phyloP scores from a whole-genome alignment of 2,888 invertebrate genomes.

The Eupithecia abbreviata region DNA sequence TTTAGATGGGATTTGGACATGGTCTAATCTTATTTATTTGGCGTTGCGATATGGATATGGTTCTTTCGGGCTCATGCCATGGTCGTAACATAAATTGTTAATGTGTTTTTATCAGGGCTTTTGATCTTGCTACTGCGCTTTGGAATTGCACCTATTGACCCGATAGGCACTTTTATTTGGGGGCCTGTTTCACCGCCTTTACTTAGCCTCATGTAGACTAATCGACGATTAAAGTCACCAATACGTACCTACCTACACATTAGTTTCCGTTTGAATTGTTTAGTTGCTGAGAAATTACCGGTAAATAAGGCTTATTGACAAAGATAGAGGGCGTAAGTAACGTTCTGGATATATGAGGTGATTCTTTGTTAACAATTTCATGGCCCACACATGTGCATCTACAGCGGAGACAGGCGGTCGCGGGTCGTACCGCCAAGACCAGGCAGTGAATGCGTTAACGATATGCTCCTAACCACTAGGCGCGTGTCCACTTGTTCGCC shows the following conservation, averaged over 20 bases:
- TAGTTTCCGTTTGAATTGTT: not conserved
- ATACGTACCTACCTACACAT: not conserved
- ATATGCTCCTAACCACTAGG: too few species aligned
- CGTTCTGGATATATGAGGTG: not conserved
- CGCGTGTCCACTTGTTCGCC: too few species aligned
- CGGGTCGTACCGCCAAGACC: too few species aligned
- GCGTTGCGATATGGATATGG: conserved; percentile 25
- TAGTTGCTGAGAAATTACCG: not conserved
- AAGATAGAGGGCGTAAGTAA: too few species aligned
- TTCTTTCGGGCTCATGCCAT: conserved; percentile 13
- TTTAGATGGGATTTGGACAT: conserved; percentile 33
- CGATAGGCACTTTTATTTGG: not conserved
- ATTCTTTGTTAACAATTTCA: too few species aligned
- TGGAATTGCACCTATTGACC: conserved; percentile 11
- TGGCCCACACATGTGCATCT: too few species aligned
- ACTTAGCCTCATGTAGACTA: not conserved
- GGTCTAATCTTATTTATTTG: conserved; percentile 37
- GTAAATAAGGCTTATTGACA: not conserved
- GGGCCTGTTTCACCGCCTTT: not conserved
- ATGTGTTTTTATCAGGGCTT: conserved; percentile 14
- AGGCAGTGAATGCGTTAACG: too few species aligned
- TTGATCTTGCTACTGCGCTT: conserved; percentile 27
- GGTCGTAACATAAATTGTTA: conserved; percentile 17
- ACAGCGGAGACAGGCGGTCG: too few species aligned
- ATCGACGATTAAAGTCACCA: conserved; percentile 1